Base-by-base conservation (phyloP, 2,888 invertebrate genomes). In the Amphimallon solstitiale region DNA sequence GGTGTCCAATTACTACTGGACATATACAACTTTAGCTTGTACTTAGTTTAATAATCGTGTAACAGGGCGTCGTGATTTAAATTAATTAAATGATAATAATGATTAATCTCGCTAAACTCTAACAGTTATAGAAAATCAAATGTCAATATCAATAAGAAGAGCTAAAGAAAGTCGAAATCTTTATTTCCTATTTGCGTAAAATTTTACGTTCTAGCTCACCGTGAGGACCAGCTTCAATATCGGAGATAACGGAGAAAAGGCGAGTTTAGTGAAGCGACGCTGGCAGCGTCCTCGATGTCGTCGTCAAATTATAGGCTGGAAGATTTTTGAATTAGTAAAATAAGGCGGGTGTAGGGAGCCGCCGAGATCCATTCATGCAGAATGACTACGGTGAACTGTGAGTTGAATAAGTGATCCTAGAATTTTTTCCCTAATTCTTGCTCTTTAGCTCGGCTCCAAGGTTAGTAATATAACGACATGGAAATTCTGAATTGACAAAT, bases 241-340 rank as follows among this genome's bases (percentile, higher is more conserved):
- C 29, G 9, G 5, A 29, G 29, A 29, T 29, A 29, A 29, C n/a
- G 9, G n/a, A 6, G 52, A 52, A 52, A 37, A 54, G 19, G 19
- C n/a, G 37, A 37, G 54, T 38, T 37, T 19, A 38, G 12, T 19
- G 37, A 19, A 54, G 38, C 54, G 63, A 63, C 34, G 29, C 38
- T 12, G 51, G 12, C 40, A 15, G 10, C 40, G 23, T 5, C 52
- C 52, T 19, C 65, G 67, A 46, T 54, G 63, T 52, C 65, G 66
- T 48, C 66, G 68, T 59, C 52, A 70, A 70, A 70, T 70, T 70
- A 70, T 70, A 70, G 70, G 65, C 62, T 61, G 63, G 23, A 62
- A 49, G 38, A 59, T 65, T 65, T 65, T 65, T 65, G 60, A 65
- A 65, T 60, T 65, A 49, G 49, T 43, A 59, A 59, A 43, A 29